Evolutionary conservation across 1,140 invertebrate genomes (phyloP), one percentile per base, ranked within the genome.

Genomic region (Ceratosolen solmsi): DNA sequence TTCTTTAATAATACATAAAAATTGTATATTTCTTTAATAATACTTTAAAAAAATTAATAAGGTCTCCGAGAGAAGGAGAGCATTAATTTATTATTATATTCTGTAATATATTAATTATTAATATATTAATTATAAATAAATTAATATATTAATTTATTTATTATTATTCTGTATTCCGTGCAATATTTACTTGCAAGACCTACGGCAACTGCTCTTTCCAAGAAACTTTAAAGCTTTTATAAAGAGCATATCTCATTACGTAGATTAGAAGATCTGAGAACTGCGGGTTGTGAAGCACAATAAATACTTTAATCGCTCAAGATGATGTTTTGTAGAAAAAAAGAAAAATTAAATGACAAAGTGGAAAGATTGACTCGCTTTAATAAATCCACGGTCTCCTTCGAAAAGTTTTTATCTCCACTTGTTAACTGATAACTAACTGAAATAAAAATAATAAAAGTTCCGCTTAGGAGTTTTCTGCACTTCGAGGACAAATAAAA

Each of bases 311-410:
- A 46, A 72, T 71, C 73, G 27, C 58, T 46, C 33, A 33, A 68
- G 56, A 27, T 27, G 30, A 51, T 73, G 49, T 77, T 60, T 41
- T 25, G 49, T 51, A 51, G 49, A 77, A 77, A 77, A 65, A 22
- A 56, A 65, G 46, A 78, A 65, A 80, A 83, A 84, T 85, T 86
- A 85, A 84, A 76, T 82, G 70, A 74, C 56, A 65, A 51, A 38
- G 9, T 4, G 22, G 74, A 56, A 25, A 46, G 9, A 3, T 11
- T 36, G 7, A 15, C 54, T 41, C 27, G 22, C 27, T 77, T 70
- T 70, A 79, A 79, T 58, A n/a, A 60, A 7, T 51, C 30, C 41
- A 38, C 38, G 9, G 11, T 22, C 17, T 25, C 30, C 63, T 41
- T 60, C 41, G 41, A 22, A 25, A 22, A 25, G 25, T 27, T 30